Percentiles rank a stretch among this genome's conserved stretches.
Conservation (phyloP, 2,797 vertebrate genomes). For the Amblyraja radiata region DNA sequence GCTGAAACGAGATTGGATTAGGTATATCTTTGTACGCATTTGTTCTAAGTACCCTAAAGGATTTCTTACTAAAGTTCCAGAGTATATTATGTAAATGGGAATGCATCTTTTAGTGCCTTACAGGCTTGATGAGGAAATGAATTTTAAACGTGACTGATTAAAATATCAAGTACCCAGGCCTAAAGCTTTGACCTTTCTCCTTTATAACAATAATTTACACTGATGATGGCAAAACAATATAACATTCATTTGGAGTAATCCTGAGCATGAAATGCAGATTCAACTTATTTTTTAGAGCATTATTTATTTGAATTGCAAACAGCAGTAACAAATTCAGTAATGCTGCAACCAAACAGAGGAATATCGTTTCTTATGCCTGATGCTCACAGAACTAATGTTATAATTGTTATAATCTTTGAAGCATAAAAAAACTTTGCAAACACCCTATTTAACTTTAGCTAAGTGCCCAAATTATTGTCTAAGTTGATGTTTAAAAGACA, state of each 20-base stretch:
- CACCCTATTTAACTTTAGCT: neutral
- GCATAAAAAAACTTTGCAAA: neutral
- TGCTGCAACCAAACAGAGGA: neutral
- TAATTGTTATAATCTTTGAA: neutral
- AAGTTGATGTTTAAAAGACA: neutral
- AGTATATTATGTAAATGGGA: conserved; percentile 98
- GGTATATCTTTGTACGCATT: conserved; percentile 96
- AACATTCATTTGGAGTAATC: conserved; percentile 14
- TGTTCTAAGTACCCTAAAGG: conserved; percentile 98
- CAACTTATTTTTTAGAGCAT: neutral
- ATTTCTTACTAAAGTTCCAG: conserved; percentile 80
- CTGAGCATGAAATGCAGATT: neutral
- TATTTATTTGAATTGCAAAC: neutral
- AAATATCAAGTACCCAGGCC: conserved; percentile 61
- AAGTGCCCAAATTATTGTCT: neutral
- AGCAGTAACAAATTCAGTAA: neutral
- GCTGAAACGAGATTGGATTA: conserved; percentile 99
- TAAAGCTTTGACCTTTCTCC: conserved; percentile 69
- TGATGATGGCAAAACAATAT: conserved; percentile 25
- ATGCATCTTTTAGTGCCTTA: conserved; percentile 70
- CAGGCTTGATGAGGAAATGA: conserved; percentile 71
- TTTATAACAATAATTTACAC: conserved; percentile 43
- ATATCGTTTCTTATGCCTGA: neutral
- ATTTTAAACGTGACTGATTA: conserved; percentile 73
- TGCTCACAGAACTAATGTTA: conserved; percentile 1